A percentile compares a stretch with the other conserved stretches of the same genome.
phyloP scores from a whole-genome alignment of 2,113 vertebrate genomes.

The Parotia lawesii region DNA sequence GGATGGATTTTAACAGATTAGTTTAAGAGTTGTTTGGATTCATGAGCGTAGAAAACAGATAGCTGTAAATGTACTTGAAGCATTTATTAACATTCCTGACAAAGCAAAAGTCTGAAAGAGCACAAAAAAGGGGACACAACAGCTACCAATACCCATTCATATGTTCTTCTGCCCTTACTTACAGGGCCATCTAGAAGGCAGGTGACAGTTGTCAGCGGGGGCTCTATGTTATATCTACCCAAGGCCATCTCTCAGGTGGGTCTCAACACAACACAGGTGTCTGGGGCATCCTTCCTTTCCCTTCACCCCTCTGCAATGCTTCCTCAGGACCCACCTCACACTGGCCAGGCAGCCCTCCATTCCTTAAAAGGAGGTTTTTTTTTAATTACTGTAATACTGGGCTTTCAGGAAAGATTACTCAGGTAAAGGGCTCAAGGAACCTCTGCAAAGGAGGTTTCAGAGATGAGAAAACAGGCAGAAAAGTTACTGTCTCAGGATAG shows the following conservation, averaged over 20 bases:
- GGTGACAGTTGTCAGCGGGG: neutral
- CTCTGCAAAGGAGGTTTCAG: neutral
- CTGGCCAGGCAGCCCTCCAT: neutral
- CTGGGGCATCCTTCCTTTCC: neutral
- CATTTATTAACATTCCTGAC: neutral
- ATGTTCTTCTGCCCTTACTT: neutral
- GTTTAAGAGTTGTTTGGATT: neutral
- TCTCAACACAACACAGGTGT: fast-evolving
- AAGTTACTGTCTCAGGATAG: neutral
- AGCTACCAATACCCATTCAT: neutral
- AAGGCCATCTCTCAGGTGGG: neutral
- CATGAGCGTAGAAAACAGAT: neutral
- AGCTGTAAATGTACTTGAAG: neutral
- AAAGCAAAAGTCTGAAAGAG: neutral
- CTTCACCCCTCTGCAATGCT: neutral
- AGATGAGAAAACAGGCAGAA: neutral
- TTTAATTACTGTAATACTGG: neutral
- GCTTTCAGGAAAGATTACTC: neutral
- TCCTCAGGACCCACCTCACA: neutral
- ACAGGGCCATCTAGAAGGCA: neutral
- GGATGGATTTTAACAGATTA: neutral
- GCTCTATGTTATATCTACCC: neutral
- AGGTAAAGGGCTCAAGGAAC: neutral
- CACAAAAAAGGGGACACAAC: neutral
- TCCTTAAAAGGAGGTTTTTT: neutral